phyloP scores from a whole-genome alignment of 2,888 invertebrate genomes.

The Pelosia muscerda region DNA sequence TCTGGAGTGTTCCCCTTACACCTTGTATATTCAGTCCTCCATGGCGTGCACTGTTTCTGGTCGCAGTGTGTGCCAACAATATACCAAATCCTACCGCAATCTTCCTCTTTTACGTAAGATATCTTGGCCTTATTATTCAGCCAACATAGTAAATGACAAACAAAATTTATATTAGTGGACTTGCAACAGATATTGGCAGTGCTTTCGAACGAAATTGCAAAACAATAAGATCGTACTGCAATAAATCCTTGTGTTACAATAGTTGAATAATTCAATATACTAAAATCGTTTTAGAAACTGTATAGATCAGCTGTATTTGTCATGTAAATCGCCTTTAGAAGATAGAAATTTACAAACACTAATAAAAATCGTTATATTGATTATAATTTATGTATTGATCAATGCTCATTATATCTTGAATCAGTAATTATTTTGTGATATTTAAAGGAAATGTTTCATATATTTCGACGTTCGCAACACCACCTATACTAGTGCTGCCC shows the following conservation, averaged over 20 bases:
- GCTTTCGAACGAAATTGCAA: conserved; percentile 36
- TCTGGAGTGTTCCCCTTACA: too few relatives aligned
- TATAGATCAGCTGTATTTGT: neutral
- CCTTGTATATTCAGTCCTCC: too few relatives aligned
- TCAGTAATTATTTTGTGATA: too few relatives aligned
- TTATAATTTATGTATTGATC: too few relatives aligned
- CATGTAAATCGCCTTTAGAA: neutral
- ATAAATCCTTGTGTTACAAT: conserved; percentile 41
- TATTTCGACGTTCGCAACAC: too few relatives aligned
- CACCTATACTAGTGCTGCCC: too few relatives aligned
- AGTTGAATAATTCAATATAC: conserved; percentile 32
- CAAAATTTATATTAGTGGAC: conserved; percentile 30
- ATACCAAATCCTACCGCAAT: neutral
- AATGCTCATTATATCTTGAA: too few relatives aligned
- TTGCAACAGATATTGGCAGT: conserved; percentile 31
- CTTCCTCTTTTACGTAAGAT: conserved; percentile 7
- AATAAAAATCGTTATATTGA: too few relatives aligned
- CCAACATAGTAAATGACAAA: conserved; percentile 33
- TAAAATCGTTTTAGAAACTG: neutral
- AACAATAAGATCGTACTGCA: conserved; percentile 32
- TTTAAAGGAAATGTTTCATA: too few relatives aligned
- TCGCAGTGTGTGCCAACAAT: conserved; percentile 1
- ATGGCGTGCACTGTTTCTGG: too few relatives aligned
- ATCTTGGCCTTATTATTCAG: conserved; percentile 14
- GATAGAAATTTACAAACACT: too few relatives aligned